These are phyloP conservation scores for Pseudopipra pipra DNA, from an alignment of 2,113 vertebrate genomes.

Conservation along the genomic window DNA sequence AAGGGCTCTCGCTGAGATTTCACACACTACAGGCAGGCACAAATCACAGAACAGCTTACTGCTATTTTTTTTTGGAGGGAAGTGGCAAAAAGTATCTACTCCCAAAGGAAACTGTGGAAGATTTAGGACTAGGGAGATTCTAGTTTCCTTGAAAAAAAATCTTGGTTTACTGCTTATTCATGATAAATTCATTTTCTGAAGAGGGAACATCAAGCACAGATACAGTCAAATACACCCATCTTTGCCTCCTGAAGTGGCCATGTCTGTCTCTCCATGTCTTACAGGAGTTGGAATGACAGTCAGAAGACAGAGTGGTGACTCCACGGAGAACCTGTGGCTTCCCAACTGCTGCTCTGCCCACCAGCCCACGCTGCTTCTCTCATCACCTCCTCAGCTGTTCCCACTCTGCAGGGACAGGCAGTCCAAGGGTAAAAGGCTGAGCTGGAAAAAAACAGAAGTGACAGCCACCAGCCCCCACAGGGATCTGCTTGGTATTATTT, in stretches of 20 bases:
- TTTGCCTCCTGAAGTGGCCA: background rate
- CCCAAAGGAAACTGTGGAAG: background rate
- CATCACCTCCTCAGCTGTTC: conserved; percentile 49
- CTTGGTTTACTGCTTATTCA: background rate
- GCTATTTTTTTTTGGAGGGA: background rate
- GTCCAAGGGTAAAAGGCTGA: background rate
- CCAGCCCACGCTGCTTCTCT: conserved; percentile 22
- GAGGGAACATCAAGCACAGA: background rate
- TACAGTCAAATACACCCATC: background rate
- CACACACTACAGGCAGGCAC: background rate
- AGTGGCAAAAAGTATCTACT: background rate
- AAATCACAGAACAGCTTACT: background rate
- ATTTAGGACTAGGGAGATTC: background rate
- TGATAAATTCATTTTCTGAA: background rate
- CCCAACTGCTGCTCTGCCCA: background rate
- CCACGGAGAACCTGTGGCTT: accelerated
- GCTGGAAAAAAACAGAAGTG: background rate
- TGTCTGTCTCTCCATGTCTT: background rate
- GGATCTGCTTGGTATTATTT: background rate
- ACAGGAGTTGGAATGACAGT: background rate
- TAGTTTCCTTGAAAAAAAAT: background rate
- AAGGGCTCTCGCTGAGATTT: background rate
- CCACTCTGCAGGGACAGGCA: background rate
- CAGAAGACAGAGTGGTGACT: background rate
- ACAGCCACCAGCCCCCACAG: background rate